A percentile compares a stretch with the other conserved stretches of the same genome.
These are phyloP conservation scores for Chironomus striatipennis DNA, from an alignment of 1,140 invertebrate genomes.

Conservation along the genomic window DNA sequence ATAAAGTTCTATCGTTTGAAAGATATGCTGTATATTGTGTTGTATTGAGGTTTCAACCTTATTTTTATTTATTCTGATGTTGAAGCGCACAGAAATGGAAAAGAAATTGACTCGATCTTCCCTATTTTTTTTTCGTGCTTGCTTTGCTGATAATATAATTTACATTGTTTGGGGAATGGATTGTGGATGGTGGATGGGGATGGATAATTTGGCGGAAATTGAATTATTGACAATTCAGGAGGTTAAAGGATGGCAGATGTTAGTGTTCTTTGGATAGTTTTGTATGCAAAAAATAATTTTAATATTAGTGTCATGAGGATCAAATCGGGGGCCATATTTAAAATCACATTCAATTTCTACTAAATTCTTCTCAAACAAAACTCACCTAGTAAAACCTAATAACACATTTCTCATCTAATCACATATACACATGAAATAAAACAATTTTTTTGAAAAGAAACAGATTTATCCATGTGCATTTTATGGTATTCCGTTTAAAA, in stretches of 20 bases:
- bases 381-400: too few relatives aligned
- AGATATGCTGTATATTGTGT: constrained; percentile 10
- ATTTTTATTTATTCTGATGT: constrained; percentile 6
- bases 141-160: too few relatives aligned
- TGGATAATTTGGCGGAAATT: background rate
- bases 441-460: background rate
- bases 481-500: constrained; percentile 2
- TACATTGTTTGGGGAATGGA: background rate
- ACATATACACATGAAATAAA: too few relatives aligned
- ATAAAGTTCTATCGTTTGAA: background rate
- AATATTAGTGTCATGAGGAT: too few relatives aligned
- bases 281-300: too few relatives aligned
- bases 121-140: background rate
- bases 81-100: background rate
- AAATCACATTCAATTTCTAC: background rate
- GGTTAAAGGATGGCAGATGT: too few relatives aligned
- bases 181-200: background rate
- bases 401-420: too few relatives aligned
- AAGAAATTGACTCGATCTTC: constrained; percentile 1
- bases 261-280: too few relatives aligned
- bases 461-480: constrained; percentile 18
- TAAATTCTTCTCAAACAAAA: too few relatives aligned
- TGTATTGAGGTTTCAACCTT: constrained; percentile 7
- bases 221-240: background rate
- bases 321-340: background rate